phyloP scores from a whole-genome alignment of 2,113 vertebrate species.

The Thermophis baileyi region DNA sequence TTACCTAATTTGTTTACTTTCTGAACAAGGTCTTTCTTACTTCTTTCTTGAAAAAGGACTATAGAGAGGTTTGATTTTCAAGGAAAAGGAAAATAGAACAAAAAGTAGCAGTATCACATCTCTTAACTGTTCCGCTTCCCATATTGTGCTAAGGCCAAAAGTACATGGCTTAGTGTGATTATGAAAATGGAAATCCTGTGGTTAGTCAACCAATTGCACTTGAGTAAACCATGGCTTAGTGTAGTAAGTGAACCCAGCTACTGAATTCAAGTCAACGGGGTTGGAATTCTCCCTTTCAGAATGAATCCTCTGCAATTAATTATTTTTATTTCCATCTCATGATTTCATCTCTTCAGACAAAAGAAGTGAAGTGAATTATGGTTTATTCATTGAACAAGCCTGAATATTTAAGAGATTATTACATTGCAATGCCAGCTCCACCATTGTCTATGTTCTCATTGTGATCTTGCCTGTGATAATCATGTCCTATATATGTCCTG shows the following conservation, averaged over 20 bases:
- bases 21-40: neutral
- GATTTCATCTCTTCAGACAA: conserved; percentile 3
- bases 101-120: neutral
- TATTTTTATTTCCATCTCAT: neutral
- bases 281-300: neutral
- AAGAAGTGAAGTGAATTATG: neutral
- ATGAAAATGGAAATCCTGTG: neutral
- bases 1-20: neutral
- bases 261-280: neutral
- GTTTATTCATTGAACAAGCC: neutral
- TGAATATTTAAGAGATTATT: neutral
- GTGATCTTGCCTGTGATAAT: neutral
- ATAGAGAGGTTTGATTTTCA: neutral
- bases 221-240: neutral
- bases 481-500: neutral
- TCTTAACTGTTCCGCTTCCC: neutral
- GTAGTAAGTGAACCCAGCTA: neutral
- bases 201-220: neutral
- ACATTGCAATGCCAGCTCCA: neutral
- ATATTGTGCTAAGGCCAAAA: neutral
- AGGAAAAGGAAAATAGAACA: neutral
- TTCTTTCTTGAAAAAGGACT: neutral
- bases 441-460: neutral
- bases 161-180: neutral
- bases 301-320: neutral